Base-by-base conservation (phyloP, 2,888 invertebrate genomes). In the Drosophila melanosoma region DNA sequence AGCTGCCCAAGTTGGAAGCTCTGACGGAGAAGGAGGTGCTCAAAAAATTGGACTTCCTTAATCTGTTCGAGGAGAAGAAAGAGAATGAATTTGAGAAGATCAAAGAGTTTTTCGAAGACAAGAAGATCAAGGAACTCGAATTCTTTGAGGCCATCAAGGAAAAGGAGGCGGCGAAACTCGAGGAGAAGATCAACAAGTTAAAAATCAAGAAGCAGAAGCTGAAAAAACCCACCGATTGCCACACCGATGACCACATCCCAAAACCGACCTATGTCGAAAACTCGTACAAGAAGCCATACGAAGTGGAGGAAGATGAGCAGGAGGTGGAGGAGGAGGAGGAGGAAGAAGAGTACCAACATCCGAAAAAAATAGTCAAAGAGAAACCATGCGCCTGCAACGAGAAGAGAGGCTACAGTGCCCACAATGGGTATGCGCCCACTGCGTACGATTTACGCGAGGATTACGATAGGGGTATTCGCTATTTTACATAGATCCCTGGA, bases 11-110 rank as follows among this genome's bases (percentile, higher is more conserved):
- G 33, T 68, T 87, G 57, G 82, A 79, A 38, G 71, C 79, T 1
- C 64, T 83, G 4, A 32, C 32, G 23, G 72, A 69, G 42, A 69
- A 73, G 67, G 83, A 87, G 66, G 51, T 73, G 48, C 62, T 83
- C 0, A 86, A 88, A 58, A 88, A 86, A 29, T 52, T 79, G 20
- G 87, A 86, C 42, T 61, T 89, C 20, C 73, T 89, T 45, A 82
- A 87, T 61, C 69, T 79, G 61, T 86, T 80, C 20, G 17, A 20
- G 11, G 82, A 82, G 40, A 85, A 90, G 59, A 76, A 77, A 26
- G 52, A 23, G 49, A 38, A 58, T 15, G 83, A 89, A 48, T 76
- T 53, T 72, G 83, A 87, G 40, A 90, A 89, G 45, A 38, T 90
- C 35, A 85, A 88, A 12, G 35, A 83, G 33, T 83, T 70, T 63